Base-by-base conservation (phyloP, 2,113 vertebrate species). In the Mormoops blainvillei region DNA sequence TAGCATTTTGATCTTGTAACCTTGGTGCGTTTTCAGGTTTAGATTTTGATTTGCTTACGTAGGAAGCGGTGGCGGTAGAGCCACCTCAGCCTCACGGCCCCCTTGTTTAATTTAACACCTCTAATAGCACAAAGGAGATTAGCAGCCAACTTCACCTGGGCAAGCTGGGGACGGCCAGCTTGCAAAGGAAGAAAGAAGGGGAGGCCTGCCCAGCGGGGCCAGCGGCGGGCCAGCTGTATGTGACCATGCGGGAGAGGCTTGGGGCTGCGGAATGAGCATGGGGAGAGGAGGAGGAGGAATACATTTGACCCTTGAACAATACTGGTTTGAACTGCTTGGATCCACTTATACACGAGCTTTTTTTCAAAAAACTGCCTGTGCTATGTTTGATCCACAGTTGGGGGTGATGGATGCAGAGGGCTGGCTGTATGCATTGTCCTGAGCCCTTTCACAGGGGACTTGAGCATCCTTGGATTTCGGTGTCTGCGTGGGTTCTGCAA, bases 131-230 rank as follows among this genome's bases (percentile, higher is more conserved):
- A 18, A 71, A 56, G 19, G 48, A 36, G 22, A 28, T 1, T 2
- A 15, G 36, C 92, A 19, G 5, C 43, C n/a, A 33, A 22, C 77
- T 43, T 73, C 45, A 15, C 41, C 33, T 16, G 9, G 0, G 38
- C 3, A 24, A 38, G 18, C 52, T 63, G 4, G 28, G 87, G 48
- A 74, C 38, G 4, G 2, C 38, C 4, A 7, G 3, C 41, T 68
- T 45, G 19, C 22, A n/a, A 50, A 80, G 14, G 36, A 43, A 74
- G 14, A 26, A 48, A 9, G 12, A 26, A 31, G 31, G 33, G 38
- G 31, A 8, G 48, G n/a, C 20, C 2, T 43, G 48, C 1, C 5
- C 0, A 1, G 26, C 31, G 22, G 3, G 28, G 52, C 14, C n/a
- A 28, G 3, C 28, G 22, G 45, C 3, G 24, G n/a, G 31, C 26